Evolutionary conservation across 2,797 vertebrate species (phyloP), one percentile per base, ranked within the genome.

Genomic region (Pagetopsis macropterus): DNA sequence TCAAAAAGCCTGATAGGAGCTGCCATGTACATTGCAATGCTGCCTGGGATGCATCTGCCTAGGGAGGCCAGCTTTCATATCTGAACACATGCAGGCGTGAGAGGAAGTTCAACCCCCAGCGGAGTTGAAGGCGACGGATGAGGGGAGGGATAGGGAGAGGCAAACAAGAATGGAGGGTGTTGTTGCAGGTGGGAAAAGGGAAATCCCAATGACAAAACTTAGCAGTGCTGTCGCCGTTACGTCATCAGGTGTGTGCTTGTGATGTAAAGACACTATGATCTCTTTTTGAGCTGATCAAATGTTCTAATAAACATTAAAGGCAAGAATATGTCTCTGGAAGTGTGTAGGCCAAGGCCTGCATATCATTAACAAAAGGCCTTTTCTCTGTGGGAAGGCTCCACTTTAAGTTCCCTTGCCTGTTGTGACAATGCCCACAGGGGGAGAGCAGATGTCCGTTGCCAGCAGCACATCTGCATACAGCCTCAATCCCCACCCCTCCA

Each of bases 391-490:
- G 59, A 65, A 75, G 78, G 81, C 85, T 85, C 67, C 81, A 78
- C 73, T 72, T 77, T 62, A 89, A 89, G 87, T 90, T 88, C 78
- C 81, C 83, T 72, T 87, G 89, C 84, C 89, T 91, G 89, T 84
- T 87, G 89, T 92, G 86, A 93, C 87, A 93, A 94, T 93, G 83
- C 91, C 86, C 89, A 87, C 50, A 74, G 86, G 80, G 89, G 77
- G 84, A 33, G 79, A 89, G 88, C 86, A 89, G 92, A 93, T 93
- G 92, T 93, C 92, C 86, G 51, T 89, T 91, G 90, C 85, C 87
- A 92, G 87, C 83, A 92, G 86, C 92, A 94, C 94, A 95, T 94
- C 93, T 93, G 92, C 92, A 93, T 90, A 92, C 84, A 83, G 90
- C 86, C 90, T 91, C 86, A 76, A 80, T 91, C 87, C 86, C 88